A percentile compares a stretch with the other conserved stretches of the same genome.
Evolutionary conservation across 1,140 invertebrate genomes (phyloP).

Genomic region (Campoletis sonorensis): DNA sequence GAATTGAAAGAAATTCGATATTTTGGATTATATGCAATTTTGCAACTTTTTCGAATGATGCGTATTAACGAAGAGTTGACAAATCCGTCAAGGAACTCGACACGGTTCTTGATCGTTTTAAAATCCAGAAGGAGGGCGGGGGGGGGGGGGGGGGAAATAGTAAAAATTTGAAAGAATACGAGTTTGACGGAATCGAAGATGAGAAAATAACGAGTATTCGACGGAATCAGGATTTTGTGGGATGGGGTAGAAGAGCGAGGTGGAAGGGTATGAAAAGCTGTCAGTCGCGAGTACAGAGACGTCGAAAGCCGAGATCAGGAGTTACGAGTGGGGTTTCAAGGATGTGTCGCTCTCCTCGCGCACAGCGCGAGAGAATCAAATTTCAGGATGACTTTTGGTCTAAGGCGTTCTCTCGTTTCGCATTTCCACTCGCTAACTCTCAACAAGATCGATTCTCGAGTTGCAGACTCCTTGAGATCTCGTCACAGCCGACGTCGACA

Average conservation of each 20-base stretch:
- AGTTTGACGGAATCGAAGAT: conserved; percentile 7
- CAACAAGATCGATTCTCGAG: conserved; percentile 12
- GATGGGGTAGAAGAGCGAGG: too few species aligned
- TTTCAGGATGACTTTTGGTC: conserved; percentile 18
- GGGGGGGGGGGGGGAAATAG: too few species aligned
- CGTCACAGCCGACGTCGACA: background rate
- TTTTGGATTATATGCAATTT: too few species aligned
- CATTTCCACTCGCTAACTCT: background rate
- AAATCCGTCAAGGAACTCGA: too few species aligned
- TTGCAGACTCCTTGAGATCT: background rate
- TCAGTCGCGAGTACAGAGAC: conserved; percentile 14
- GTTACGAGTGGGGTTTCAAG: background rate
- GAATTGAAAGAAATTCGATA: too few species aligned
- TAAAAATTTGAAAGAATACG: background rate
- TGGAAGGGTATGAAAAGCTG: background rate
- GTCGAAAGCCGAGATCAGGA: conserved; percentile 3
- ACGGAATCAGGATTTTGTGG: background rate
- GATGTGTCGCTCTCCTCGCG: background rate
- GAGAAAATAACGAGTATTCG: conserved; percentile 3
- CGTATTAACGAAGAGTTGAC: too few species aligned
- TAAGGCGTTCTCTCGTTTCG: conserved; percentile 3
- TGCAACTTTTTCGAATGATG: too few species aligned
- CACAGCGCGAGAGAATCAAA: conserved; percentile 12
- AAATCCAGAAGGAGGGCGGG: too few species aligned
- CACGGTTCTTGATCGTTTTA: too few species aligned